Evolutionary conservation across 2,113 vertebrate genomes (phyloP), one percentile per base, ranked within the genome.

Genomic region (Micronycteris hirsuta): DNA sequence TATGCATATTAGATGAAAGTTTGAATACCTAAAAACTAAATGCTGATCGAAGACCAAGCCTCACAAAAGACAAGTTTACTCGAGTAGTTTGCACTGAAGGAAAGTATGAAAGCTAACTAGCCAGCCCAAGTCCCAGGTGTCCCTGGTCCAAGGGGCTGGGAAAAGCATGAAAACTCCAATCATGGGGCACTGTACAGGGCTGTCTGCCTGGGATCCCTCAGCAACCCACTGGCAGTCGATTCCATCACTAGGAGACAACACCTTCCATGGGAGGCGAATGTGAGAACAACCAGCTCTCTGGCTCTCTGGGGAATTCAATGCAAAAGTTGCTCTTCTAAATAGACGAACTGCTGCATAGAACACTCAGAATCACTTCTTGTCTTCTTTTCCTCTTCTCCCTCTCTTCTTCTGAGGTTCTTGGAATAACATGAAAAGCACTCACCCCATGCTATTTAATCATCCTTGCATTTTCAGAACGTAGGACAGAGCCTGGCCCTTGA

Each of bases 1-100:
- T 97, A 97, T 96, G 96, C 87, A 93, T 96, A 97, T 97, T 97
- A 97, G 89, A 96, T 94, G 93, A 96, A 98, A 97, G 82, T 97
- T 91, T 97, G 94, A 97, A 96, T 95, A 96, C 63, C 96, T 96
- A 93, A 96, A 97, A 96, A 92, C 83, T 41, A 58, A 96, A 97
- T 86, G 67, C 93, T 92, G 71, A 90, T 84, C 77, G 82, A 93
- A 97, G 97, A 93, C 81, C 82, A 97, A 95, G 49, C 91, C 43
- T 97, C 70, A 68, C 78, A 90, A 97, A 92, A 95, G 91, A 83
- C 20, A 76, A 43, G 20, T 95, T 93, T 76, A 93, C 80, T 91
- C 17, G 2, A 86, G 58, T 74, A 91, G n/a, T 78, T 91, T 91
- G 76, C 31, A 67, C 73, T 70, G 16, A 92, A 94, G 82, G 54